Conservation (phyloP, 2,797 vertebrate genomes). For the Cyclopterus lumpus region DNA sequence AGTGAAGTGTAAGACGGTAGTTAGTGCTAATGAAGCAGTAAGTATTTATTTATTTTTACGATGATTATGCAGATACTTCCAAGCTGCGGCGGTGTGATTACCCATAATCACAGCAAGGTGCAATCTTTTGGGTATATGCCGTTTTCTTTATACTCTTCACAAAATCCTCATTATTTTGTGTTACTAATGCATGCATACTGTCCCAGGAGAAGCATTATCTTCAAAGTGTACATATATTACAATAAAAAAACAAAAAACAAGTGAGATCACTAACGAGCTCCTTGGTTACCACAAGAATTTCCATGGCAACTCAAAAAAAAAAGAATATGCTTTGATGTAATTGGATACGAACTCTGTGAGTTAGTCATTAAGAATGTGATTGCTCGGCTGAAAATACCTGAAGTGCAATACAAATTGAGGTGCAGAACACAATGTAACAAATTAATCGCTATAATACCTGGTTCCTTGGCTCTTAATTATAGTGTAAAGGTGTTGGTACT, state of each 20-base stretch:
- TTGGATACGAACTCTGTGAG: constrained; percentile 51
- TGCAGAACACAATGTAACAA: constrained; percentile 42
- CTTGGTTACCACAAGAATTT: constrained; percentile 57
- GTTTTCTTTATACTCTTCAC: constrained; percentile 23
- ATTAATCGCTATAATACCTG: constrained; percentile 37
- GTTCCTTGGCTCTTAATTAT: constrained; percentile 37
- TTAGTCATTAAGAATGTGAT: constrained; percentile 60
- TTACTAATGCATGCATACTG: constrained; percentile 45
- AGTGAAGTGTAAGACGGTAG: constrained; percentile 54
- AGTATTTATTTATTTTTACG: constrained; percentile 47
- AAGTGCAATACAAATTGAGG: constrained; percentile 32
- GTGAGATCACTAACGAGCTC: constrained; percentile 55
- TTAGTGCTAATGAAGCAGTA: constrained; percentile 64
- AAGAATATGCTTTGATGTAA: constrained; percentile 50
- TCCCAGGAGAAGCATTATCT: constrained; percentile 54
- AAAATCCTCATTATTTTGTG: constrained; percentile 54
- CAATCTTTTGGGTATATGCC: constrained; percentile 31
- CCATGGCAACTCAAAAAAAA: constrained; percentile 68
- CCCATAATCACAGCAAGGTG: constrained; percentile 58
- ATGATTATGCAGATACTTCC: constrained; percentile 50
- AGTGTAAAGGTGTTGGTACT: constrained; percentile 10
- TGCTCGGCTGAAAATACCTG: constrained; percentile 45
- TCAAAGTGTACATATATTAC: constrained; percentile 51
- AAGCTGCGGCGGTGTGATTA: constrained; percentile 51
- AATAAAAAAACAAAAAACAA: constrained; percentile 35